Conservation (phyloP, 2,797 vertebrate genomes). For the Okamejei kenojei region DNA sequence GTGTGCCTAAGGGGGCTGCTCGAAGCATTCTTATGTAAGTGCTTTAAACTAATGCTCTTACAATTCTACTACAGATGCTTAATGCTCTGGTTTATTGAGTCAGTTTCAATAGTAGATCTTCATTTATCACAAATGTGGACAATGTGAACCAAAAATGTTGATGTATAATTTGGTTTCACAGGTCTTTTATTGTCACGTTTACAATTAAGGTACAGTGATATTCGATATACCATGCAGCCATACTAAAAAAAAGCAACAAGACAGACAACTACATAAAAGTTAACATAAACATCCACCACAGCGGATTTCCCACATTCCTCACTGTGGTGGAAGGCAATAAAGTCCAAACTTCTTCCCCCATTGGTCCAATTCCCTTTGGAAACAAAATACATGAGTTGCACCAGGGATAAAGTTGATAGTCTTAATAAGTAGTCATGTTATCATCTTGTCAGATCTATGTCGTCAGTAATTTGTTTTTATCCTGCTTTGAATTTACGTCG, state of each 20-base stretch:
- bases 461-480: background rate
- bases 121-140: background rate
- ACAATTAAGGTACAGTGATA: no score
- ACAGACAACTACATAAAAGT: no score
- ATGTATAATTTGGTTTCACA: background rate
- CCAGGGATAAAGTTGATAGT: background rate
- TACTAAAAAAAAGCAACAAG: no score
- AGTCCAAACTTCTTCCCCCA: no score
- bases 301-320: no score
- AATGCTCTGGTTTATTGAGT: background rate
- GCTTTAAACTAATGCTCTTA: background rate
- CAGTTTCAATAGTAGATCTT: background rate
- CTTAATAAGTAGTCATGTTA: background rate
- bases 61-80: background rate
- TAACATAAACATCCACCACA: no score
- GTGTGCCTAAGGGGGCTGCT: slow-evolving; percentile 45
- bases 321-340: no score
- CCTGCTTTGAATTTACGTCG: background rate
- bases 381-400: background rate
- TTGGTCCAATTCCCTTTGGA: no score
- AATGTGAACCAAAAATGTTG: background rate
- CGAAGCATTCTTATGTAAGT: slow-evolving; percentile 42
- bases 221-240: no score
- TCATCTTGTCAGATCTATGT: background rate
- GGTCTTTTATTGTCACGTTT: no score